phyloP scores from a whole-genome alignment of 2,888 invertebrate species.

The Sericinus montela region DNA sequence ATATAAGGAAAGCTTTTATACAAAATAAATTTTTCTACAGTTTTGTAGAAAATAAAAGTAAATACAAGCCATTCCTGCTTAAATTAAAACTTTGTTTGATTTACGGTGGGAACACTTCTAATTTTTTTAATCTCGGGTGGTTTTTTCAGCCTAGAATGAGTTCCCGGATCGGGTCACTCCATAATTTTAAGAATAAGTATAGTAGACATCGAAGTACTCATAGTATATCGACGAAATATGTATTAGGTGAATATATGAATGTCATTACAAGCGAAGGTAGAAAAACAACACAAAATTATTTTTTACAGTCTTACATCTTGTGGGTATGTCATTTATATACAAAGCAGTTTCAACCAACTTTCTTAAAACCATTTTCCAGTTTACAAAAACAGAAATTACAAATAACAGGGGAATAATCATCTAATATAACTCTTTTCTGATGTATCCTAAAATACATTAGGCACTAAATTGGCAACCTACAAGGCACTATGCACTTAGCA shows the following conservation, averaged over 20 bases:
- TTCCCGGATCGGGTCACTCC: constrained; percentile 30
- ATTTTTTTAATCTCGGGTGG: constrained; percentile 67
- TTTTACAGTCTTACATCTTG: constrained; percentile 16
- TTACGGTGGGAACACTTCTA: constrained; percentile 73
- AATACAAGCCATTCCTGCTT: constrained; percentile 51
- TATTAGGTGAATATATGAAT: constrained; percentile 12
- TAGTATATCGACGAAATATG: constrained; percentile 22
- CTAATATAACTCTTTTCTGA: constrained; percentile 30
- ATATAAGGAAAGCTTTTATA: constrained; percentile 15
- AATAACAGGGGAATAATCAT: constrained; percentile 31
- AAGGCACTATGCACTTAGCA: constrained; percentile 80
- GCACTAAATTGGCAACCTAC: constrained; percentile 81
- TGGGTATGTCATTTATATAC: constrained; percentile 10
- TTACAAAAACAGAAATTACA: constrained; percentile 13
- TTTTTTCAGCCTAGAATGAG: constrained; percentile 52
- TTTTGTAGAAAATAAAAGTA: constrained; percentile 50
- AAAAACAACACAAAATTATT: constrained; percentile 8
- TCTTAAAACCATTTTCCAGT: constrained; percentile 5
- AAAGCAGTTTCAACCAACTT: constrained; percentile 14
- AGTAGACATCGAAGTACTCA: constrained; percentile 27
- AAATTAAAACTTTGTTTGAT: constrained; percentile 62
- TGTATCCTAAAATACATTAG: constrained; percentile 57
- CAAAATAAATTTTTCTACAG: constrained; percentile 36
- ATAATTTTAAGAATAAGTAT: constrained; percentile 21
- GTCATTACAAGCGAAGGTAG: not conserved